phyloP scores from a whole-genome alignment of 1,140 invertebrate genomes.

The Zaprionus capensis region DNA sequence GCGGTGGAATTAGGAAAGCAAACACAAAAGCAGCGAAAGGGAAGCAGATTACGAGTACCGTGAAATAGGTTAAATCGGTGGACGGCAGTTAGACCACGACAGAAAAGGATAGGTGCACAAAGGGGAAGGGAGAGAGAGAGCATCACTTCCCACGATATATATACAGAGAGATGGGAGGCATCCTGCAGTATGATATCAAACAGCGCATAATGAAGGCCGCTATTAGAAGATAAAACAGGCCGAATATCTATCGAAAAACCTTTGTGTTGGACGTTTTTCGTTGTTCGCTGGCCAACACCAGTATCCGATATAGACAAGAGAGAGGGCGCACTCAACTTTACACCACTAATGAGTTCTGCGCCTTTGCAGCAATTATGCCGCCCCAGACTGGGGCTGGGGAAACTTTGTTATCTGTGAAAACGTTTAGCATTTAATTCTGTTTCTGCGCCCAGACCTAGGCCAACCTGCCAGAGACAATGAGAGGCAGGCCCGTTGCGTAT shows the following conservation, averaged over 20 bases:
- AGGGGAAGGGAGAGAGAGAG: not conserved
- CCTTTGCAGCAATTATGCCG: constrained; percentile 72
- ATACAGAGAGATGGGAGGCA: constrained; percentile 13
- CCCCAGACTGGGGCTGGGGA: constrained; percentile 28
- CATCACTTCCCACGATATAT: not conserved
- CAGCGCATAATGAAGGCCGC: constrained; percentile 73
- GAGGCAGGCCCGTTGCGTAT: constrained; percentile 11
- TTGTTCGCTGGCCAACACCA: constrained; percentile 10
- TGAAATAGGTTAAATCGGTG: constrained; percentile 36
- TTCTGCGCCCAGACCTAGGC: not conserved
- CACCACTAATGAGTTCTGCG: constrained; percentile 71
- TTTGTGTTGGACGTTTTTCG: constrained; percentile 42
- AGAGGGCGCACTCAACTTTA: constrained; percentile 13
- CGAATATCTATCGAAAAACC: constrained; percentile 67
- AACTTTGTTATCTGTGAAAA: constrained; percentile 72
- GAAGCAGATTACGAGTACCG: constrained; percentile 25
- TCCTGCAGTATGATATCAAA: constrained; percentile 50
- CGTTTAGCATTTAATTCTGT: constrained; percentile 53
- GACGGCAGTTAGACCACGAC: constrained; percentile 1
- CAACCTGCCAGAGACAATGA: not conserved
- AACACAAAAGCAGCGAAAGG: constrained; percentile 45
- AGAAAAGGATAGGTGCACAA: not conserved
- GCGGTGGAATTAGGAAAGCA: constrained; percentile 44
- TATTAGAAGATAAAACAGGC: constrained; percentile 73
- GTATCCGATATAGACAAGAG: not conserved